Base-by-base conservation (phyloP, 2,888 invertebrate genomes). In the Orchesellides sinensis region DNA sequence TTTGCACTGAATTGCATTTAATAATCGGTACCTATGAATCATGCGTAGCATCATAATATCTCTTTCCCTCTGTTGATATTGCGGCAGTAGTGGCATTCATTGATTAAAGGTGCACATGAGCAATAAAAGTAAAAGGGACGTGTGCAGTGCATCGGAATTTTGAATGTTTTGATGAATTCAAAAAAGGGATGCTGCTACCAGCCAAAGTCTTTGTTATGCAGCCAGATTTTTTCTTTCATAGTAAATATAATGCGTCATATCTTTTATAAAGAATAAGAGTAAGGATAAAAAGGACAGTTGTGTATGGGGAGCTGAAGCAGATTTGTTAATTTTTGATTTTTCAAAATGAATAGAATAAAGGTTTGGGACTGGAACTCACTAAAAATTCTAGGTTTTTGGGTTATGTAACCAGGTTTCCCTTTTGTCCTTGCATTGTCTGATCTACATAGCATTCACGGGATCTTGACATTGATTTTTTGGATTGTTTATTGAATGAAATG, bases 91-190 rank as follows among this genome's bases (percentile, higher is more conserved):
- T 25, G 27, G 12, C 17, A 21, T 5, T 21, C 59, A 59, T 75
- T 65, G 66, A 66, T 75, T 66, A 66, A 75, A 65, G 56, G 74
- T 75, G 75, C 73, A 73, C 61, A 61, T 14, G n/a, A 10, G 40
- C 10, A n/a, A 14, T 40, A 8, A n/a, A 2, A 8, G 10, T 40
- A 8, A n/a, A 10, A 40, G 14, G 12, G 47, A 23, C 1, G 49
- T 21, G 35, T 45, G 35, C 27, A 52, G 54, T 54, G 52, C 40
- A 72, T 32, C 45, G 35, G 72, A 40, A 35, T 35, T 19, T 2
- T n/a, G n/a, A n/a, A 21, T 40, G 5, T 27, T 21, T 25, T 63
- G 32, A 12, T 40, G 40, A 10, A 63, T n/a, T 21, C 40, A 35
- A 35, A n/a, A 19, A 66, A 19, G 47, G 40, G 14, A 14, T 25